A percentile compares a stretch with the other conserved stretches of the same genome.
Evolutionary conservation across 2,888 invertebrate species (phyloP).

Genomic region (Hypomecis atomaria): DNA sequence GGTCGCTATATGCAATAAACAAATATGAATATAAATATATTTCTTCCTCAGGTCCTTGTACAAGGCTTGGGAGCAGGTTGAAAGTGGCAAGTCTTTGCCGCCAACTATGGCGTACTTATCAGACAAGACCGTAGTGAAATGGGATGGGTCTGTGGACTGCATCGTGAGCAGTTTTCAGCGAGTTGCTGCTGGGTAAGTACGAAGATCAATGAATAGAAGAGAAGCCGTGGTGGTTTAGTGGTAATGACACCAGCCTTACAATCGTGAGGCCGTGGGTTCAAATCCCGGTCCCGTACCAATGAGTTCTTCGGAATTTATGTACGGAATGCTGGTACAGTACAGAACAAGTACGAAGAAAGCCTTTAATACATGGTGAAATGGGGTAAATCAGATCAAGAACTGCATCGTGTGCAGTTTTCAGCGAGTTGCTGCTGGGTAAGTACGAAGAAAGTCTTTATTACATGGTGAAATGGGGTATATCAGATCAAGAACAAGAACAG

Average conservation of each 20-base stretch:
- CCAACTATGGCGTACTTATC: constrained; percentile 84
- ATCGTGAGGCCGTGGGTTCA: no score
- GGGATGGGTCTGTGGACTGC: constrained; percentile 77
- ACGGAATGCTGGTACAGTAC: no score
- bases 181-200: constrained; percentile 85
- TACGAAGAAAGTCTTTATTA: not conserved
- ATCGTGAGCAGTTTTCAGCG: constrained; percentile 85
- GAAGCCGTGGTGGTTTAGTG: no score
- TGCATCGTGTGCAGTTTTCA: constrained; percentile 85
- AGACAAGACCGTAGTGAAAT: constrained; percentile 53
- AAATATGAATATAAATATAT: no score
- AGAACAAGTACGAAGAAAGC: no score
- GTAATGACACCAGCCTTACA: no score
- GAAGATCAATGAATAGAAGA: no score
- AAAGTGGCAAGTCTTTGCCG: constrained; percentile 84
- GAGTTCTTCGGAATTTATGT: no score
- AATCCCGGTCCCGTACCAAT: no score
- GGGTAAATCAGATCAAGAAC: constrained; percentile 75
- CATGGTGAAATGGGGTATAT: no score
- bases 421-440: constrained; percentile 86
- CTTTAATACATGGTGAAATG: constrained; percentile 58
- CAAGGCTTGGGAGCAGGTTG: constrained; percentile 89
- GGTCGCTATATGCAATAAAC: no score
- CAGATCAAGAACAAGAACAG: no score
- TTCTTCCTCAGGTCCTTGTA: constrained; percentile 86